Evolutionary conservation across 2,888 invertebrate species (phyloP).

Genomic region (Steinernema hermaphroditum): DNA sequence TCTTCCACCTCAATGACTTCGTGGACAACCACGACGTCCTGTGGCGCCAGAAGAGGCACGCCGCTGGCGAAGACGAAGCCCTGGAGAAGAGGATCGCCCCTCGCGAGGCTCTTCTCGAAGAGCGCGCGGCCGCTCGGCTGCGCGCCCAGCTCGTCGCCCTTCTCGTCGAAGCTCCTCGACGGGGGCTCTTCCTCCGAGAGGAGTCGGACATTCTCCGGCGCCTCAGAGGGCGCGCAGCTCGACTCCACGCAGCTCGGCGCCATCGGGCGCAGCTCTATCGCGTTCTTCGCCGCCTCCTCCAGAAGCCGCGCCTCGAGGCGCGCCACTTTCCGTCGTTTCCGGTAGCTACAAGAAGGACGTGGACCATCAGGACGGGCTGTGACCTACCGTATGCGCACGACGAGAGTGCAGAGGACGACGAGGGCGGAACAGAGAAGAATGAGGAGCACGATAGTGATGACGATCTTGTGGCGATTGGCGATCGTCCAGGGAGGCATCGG

Average conservation of each 20-base stretch:
- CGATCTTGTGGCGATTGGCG: background rate
- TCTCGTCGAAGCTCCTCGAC: background rate
- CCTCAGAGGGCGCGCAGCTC: background rate
- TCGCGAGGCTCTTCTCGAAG: background rate
- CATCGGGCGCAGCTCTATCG: background rate
- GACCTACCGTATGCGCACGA: background rate
- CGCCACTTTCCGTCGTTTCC: background rate
- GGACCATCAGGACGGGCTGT: background rate
- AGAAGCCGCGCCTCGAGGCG: background rate
- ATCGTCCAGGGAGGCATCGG: background rate
- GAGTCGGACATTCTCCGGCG: background rate
- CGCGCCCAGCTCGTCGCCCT: conserved; percentile 1
- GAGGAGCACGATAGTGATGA: background rate
- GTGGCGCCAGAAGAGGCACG: background rate
- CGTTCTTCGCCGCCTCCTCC: conserved; percentile 15
- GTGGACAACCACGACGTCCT: conserved; percentile 8
- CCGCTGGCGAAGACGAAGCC: conserved; percentile 1
- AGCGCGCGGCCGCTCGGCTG: background rate
- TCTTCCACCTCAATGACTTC: no score
- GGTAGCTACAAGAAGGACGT: background rate
- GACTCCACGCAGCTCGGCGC: background rate
- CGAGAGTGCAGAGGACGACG: background rate
- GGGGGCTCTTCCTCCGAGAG: background rate
- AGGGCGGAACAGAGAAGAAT: background rate
- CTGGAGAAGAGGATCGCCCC: background rate